A percentile compares a stretch with the other conserved stretches of the same genome.
These are phyloP conservation scores for Trichogramma pretiosum DNA, from an alignment of 1,140 invertebrate genomes.

Conservation along the genomic window DNA sequence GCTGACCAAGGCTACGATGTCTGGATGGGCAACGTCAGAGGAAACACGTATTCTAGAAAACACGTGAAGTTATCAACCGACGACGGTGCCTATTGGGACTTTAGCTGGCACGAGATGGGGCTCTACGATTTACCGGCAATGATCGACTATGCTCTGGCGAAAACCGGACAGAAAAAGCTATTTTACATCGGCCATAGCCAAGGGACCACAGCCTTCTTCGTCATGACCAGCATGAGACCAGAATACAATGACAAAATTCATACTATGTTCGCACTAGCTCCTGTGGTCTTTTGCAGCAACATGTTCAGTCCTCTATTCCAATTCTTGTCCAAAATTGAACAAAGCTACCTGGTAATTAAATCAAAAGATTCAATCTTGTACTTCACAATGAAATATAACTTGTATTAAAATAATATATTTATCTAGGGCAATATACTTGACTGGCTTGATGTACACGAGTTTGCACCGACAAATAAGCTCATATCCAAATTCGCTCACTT, in stretches of 20 bases:
- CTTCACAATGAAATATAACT: no score
- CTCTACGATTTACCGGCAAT: conserved; percentile 20
- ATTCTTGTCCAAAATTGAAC: conserved; percentile 3
- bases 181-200: conserved; percentile 58
- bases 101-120: conserved; percentile 43
- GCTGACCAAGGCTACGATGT: conserved; percentile 70
- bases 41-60: conserved; percentile 54
- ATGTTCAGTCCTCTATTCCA: conserved; percentile 12
- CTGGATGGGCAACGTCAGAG: conserved; percentile 63
- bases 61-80: conserved; percentile 31
- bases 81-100: conserved; percentile 56
- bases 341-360: no score
- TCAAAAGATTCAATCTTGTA: no score
- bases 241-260: conserved; percentile 49
- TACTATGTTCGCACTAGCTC: conserved; percentile 46
- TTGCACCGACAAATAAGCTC: conserved; percentile 43
- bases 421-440: no score
- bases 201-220: conserved; percentile 52
- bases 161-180: conserved; percentile 44
- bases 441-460: conserved; percentile 50
- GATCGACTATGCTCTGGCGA: conserved; percentile 35
- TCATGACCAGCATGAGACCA: conserved; percentile 41
- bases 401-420: no score
- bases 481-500: conserved; percentile 34
- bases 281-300: conserved; percentile 37